phyloP scores from a whole-genome alignment of 2,113 vertebrate genomes.

The Antigone vipio region DNA sequence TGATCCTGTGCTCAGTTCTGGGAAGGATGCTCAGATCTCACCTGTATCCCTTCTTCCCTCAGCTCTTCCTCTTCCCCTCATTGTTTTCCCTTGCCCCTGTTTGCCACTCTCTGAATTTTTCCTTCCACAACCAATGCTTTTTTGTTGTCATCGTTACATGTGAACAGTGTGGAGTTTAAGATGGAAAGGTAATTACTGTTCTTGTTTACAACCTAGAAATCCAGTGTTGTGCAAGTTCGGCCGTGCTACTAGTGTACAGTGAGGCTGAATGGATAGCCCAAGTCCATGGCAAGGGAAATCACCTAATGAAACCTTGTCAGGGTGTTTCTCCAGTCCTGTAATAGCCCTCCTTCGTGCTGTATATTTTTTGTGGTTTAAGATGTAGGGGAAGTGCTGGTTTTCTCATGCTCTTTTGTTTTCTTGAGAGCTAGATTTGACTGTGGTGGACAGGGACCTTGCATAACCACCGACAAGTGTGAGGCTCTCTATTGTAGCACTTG shows the following conservation, averaged over 20 bases:
- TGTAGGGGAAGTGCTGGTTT: neutral
- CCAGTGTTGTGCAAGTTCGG: accelerated
- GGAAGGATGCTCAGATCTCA: neutral
- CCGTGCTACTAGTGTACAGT: neutral
- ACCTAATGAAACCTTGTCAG: neutral
- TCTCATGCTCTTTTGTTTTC: neutral
- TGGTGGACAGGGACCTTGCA: neutral
- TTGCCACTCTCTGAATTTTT: neutral
- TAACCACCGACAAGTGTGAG: neutral
- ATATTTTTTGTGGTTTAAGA: neutral
- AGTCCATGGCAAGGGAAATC: neutral
- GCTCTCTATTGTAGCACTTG: neutral
- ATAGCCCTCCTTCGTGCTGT: accelerated
- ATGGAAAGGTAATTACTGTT: neutral
- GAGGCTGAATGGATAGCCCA: neutral
- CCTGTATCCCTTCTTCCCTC: neutral
- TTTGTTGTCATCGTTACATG: neutral
- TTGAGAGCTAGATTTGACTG: neutral
- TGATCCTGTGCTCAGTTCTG: neutral
- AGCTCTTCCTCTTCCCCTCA: neutral
- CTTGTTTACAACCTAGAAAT: neutral
- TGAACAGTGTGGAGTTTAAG: neutral
- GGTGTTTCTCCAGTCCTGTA: neutral
- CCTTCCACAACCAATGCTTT: neutral
- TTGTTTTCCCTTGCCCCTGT: neutral